Conservation (phyloP, 2,797 vertebrate species). For the Sebastes hubbsi region DNA sequence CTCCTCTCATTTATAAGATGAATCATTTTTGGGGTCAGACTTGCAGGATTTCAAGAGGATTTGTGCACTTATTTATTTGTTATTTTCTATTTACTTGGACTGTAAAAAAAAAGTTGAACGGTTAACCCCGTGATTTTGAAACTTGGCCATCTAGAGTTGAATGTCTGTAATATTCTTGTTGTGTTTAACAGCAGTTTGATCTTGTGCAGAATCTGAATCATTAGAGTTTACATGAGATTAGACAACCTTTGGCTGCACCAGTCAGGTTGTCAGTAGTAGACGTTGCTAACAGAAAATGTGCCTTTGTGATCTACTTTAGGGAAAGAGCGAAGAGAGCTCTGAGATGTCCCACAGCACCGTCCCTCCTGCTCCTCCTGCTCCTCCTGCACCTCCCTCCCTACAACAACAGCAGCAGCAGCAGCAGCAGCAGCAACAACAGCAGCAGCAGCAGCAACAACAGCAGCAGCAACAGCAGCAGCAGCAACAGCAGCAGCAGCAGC, state of each 20-base stretch:
- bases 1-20: neutral
- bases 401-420: conserved; percentile 51
- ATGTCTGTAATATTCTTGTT: neutral
- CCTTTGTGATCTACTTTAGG: conserved; percentile 63
- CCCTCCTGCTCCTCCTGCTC: conserved; percentile 65
- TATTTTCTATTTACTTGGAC: neutral
- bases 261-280: neutral
- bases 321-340: conserved; percentile 82
- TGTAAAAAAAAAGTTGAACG: neutral
- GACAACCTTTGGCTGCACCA: neutral
- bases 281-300: neutral
- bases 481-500: conserved; percentile 15
- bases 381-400: conserved; percentile 52
- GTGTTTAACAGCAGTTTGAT: neutral
- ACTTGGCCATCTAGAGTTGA: neutral
- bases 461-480: neutral
- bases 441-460: conserved; percentile 35
- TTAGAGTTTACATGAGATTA: neutral
- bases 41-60: neutral
- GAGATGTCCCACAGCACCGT: conserved; percentile 78
- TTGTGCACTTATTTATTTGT: neutral
- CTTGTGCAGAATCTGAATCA: neutral
- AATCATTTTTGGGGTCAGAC: neutral
- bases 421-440: accelerated
- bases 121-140: neutral